These are phyloP conservation scores for Pseudomugil gertrudae DNA, from an alignment of 2,797 vertebrate genomes.

Conservation along the genomic window DNA sequence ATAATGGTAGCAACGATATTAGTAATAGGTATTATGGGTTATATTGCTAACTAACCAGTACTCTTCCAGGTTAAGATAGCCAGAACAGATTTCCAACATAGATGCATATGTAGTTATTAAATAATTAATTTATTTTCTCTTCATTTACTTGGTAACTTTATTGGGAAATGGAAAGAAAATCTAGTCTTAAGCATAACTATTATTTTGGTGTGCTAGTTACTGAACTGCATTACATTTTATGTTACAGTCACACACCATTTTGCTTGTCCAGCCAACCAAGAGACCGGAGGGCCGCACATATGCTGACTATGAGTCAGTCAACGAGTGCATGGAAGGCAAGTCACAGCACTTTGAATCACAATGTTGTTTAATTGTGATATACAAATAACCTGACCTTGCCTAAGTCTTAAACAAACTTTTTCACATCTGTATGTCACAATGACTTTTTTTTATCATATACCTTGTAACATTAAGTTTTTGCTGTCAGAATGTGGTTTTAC, in stretches of 20 bases:
- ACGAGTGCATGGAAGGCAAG: conserved; percentile 99
- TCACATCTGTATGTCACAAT: background rate
- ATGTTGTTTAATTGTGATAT: too few relatives aligned
- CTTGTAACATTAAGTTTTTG: background rate
- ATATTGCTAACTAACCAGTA: background rate
- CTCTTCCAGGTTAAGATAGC: conserved; percentile 1
- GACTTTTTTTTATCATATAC: background rate
- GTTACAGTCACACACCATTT: conserved; percentile 94
- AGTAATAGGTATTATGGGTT: background rate
- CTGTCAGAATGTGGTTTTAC: background rate
- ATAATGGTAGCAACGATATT: background rate
- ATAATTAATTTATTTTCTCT: too few relatives aligned
- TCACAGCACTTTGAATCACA: too few relatives aligned
- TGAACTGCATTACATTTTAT: conserved; percentile 8
- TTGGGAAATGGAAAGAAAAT: background rate
- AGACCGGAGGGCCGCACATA: conserved; percentile 99
- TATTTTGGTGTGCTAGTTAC: background rate
- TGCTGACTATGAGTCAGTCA: conserved; percentile 97
- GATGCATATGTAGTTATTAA: too few relatives aligned
- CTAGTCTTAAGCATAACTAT: background rate
- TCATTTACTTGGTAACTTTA: too few relatives aligned
- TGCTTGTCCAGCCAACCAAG: conserved; percentile 97
- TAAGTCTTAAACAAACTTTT: conserved; percentile 54
- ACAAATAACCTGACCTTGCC: too few relatives aligned
- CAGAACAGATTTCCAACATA: background rate